Base-by-base conservation (phyloP, 2,113 vertebrate species). In the Arenaria interpres region DNA sequence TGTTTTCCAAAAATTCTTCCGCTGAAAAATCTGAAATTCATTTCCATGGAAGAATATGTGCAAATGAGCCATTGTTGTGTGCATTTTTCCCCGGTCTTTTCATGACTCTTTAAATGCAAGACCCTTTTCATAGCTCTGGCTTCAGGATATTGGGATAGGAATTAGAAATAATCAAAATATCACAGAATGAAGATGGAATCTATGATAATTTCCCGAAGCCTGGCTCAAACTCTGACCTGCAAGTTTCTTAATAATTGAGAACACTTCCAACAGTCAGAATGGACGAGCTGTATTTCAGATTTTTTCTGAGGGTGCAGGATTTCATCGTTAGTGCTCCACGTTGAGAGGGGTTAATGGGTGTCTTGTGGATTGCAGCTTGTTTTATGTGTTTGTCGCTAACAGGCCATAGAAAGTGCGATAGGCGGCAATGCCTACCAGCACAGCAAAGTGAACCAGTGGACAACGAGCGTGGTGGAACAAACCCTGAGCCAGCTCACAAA, bases 391-490 rank as follows among this genome's bases (percentile, higher is more conserved):
- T 97, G 57, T 91, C 10, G 0, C 69, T 57, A 20, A 3, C 17
- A 99, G 99, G 98, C 99, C 19, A 98, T 99, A 33, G 99, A 99
- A 96, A 96, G 98, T 8, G 98, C 98, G 3, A 99, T 99, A 2
- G 99, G 99, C 6, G 99, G 98, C 73, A 99, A 99, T 9, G 96
- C 98, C n/a, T 99, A 99, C 89, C 98, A 99, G 90, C 99, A 99
- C 97, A 99, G 97, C 98, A 98, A 98, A 92, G 99, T 99, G 35
- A 99, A 99, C 50, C 99, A 99, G 92, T 99, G 99, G 99, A 99
- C 98, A 73, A 98, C 98, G 3, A 98, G 97, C 7, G 98, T 99
- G 6, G 98, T 99, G 82, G 99, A 99, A 76, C 99, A 99, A 90
- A 99, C 99, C 10, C 97, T 99, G 60, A 98, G 98, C 97, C 99